These are phyloP conservation scores for Cyprinus carpio DNA, from an alignment of 2,113 vertebrate genomes.

Conservation along the genomic window DNA sequence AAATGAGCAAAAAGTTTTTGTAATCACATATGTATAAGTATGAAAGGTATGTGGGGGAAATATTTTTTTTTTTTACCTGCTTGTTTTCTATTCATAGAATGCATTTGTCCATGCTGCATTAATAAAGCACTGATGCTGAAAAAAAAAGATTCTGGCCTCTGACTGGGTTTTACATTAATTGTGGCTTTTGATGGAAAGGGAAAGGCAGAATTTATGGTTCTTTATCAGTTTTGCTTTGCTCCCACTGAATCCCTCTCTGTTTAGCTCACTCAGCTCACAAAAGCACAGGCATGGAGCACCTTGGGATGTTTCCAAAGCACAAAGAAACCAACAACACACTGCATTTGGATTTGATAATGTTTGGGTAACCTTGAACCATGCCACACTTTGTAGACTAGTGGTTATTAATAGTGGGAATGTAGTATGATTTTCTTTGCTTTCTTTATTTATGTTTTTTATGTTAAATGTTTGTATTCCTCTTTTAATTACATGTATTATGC, in stretches of 20 bases:
- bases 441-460: not conserved
- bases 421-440: not conserved
- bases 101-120: not conserved
- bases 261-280: not conserved
- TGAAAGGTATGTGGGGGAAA: not conserved
- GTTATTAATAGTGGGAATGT: not conserved
- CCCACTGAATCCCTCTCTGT: not conserved
- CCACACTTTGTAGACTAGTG: not conserved
- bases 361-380: not conserved
- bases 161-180: not conserved
- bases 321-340: not conserved
- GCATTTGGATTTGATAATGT: not conserved
- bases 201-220: not conserved
- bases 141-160: not conserved
- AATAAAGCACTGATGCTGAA: slow-evolving; percentile 1
- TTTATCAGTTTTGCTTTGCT: not conserved
- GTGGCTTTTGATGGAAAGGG: not conserved
- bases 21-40: not conserved
- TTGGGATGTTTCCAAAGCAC: not conserved
- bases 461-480: not conserved
- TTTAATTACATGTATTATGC: not conserved
- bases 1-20: not conserved
- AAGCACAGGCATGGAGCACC: not conserved
- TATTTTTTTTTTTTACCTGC: not conserved
- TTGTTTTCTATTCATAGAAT: not conserved